Evolutionary conservation across 2,888 invertebrate species (phyloP).

Genomic region (Perizoma flavofasciatum): DNA sequence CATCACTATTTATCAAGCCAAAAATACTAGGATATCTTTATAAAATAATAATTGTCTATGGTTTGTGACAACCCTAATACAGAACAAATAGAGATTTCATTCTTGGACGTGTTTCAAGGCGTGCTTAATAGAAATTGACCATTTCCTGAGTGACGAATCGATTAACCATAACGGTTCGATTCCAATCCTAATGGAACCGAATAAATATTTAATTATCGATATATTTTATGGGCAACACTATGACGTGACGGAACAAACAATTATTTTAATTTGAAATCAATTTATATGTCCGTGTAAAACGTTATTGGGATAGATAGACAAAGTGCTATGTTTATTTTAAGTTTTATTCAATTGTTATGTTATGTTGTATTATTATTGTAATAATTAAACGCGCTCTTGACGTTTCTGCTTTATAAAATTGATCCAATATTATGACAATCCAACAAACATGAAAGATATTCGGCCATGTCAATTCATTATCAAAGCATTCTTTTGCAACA

Average conservation of each 20-base stretch:
- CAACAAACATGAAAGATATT: constrained; percentile 19
- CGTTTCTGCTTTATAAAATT: background rate
- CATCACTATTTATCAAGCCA: too few relatives aligned
- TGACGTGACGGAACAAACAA: constrained; percentile 65
- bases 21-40: too few relatives aligned
- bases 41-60: background rate
- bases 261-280: constrained; percentile 64
- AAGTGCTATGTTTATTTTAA: background rate
- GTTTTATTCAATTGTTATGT: constrained; percentile 3
- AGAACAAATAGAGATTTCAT: constrained; percentile 71
- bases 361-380: background rate
- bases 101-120: constrained; percentile 74
- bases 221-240: constrained; percentile 69
- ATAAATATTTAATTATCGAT: constrained; percentile 79
- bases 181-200: constrained; percentile 74
- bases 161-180: constrained; percentile 67
- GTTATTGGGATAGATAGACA: constrained; percentile 5
- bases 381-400: background rate
- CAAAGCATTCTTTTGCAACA: constrained; percentile 13
- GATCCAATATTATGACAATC: background rate
- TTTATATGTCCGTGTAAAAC: constrained; percentile 19
- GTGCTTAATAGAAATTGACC: constrained; percentile 66
- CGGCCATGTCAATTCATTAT: constrained; percentile 18
- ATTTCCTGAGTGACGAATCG: constrained; percentile 76
- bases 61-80: constrained; percentile 42